Conservation (phyloP, 2,797 vertebrate genomes). For the Siniperca scherzeri region DNA sequence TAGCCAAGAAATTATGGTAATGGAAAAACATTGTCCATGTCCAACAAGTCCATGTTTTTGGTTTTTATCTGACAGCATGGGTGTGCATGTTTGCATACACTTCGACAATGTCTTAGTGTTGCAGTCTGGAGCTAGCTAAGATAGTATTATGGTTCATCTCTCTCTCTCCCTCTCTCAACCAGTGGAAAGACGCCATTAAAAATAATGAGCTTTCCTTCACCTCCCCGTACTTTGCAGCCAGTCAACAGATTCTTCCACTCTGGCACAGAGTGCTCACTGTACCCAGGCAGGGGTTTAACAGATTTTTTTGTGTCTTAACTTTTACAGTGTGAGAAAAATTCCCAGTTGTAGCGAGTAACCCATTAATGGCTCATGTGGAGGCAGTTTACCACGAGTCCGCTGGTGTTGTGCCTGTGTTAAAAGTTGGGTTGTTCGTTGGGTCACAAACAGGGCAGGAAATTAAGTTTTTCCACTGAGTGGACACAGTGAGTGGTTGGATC, state of each 20-base stretch:
- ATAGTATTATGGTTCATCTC: conserved; percentile 17
- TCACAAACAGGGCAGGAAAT: conserved; percentile 79
- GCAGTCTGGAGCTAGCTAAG: conserved; percentile 32
- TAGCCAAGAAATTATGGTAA: not conserved
- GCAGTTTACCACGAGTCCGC: conserved; percentile 50
- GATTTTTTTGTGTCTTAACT: conserved; percentile 56
- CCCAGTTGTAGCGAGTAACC: conserved; percentile 58
- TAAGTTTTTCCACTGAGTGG: conserved; percentile 61
- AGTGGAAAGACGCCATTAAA: conserved; percentile 70
- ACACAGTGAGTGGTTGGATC: conserved; percentile 34
- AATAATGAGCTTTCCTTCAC: conserved; percentile 79
- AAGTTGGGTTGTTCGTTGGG: conserved; percentile 50
- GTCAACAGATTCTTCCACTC: conserved; percentile 65
- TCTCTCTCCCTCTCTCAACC: conserved; percentile 8
- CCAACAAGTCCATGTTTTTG: not conserved
- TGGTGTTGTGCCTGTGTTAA: conserved; percentile 56
- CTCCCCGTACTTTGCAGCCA: conserved; percentile 59
- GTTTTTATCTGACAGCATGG: not conserved
- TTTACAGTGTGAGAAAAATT: conserved; percentile 79
- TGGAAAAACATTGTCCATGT: not conserved
- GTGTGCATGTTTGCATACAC: conserved; percentile 1
- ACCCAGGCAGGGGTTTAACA: conserved; percentile 60
- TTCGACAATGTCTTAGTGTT: conserved; percentile 40
- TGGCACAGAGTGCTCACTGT: conserved; percentile 68
- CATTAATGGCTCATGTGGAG: conserved; percentile 64